Percentiles rank a stretch among this genome's conserved stretches.
Conservation (phyloP, 2,113 vertebrate genomes). For the Scomber colias region DNA sequence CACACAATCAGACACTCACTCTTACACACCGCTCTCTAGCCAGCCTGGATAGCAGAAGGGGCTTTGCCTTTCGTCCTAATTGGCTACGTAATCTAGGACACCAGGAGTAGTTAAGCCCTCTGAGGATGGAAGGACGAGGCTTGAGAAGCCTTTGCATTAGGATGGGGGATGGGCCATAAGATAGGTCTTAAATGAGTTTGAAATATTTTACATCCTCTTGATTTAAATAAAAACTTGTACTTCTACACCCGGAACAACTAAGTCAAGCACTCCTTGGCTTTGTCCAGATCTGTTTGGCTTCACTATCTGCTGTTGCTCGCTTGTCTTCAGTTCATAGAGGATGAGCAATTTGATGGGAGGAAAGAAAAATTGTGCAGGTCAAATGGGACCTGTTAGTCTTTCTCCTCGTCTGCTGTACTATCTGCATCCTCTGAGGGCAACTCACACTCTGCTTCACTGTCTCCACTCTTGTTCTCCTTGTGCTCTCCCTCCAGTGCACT, state of each 20-base stretch:
- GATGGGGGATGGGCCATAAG: conserved; percentile 39
- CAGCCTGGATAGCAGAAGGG: conserved; percentile 65
- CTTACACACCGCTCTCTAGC: not conserved
- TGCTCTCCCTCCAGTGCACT: conserved; percentile 4
- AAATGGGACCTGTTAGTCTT: not conserved
- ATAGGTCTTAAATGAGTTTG: conserved; percentile 7
- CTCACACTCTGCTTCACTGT: conserved; percentile 5
- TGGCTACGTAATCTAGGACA: conserved; percentile 77
- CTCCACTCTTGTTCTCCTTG: not conserved
- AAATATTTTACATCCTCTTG: not conserved
- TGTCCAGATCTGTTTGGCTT: not conserved
- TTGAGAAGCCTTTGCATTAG: conserved; percentile 16
- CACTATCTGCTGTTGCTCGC: not conserved
- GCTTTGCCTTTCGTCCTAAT: conserved; percentile 73
- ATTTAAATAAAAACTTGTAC: not conserved
- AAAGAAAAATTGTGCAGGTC: not conserved
- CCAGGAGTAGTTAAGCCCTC: conserved; percentile 65
- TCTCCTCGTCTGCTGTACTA: not conserved
- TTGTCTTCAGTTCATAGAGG: not conserved
- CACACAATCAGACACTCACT: not conserved
- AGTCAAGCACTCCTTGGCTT: not conserved
- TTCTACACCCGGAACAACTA: not conserved
- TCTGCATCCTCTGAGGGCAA: not conserved
- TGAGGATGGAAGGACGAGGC: conserved; percentile 45
- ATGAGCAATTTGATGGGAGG: not conserved